These are phyloP conservation scores for Eupeodes corollae DNA, from an alignment of 1,140 invertebrate species.

Conservation along the genomic window DNA sequence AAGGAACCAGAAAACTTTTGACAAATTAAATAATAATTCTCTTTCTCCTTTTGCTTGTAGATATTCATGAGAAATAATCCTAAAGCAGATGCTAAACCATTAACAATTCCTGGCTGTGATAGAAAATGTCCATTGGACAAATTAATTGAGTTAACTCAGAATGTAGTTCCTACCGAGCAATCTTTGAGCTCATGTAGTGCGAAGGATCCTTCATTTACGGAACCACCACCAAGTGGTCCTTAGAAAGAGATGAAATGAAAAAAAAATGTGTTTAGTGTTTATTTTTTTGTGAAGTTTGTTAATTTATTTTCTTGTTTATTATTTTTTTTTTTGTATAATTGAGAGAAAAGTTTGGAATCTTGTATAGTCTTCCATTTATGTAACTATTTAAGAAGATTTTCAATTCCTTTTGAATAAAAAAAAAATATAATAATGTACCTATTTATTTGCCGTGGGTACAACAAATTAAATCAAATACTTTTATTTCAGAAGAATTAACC, in stretches of 20 bases:
- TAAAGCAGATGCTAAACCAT: slow-evolving; percentile 36
- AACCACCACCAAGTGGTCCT: slow-evolving; percentile 41
- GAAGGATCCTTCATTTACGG: slow-evolving; percentile 41
- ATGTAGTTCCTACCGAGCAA: slow-evolving; percentile 42
- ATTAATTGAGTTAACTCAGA: slow-evolving; percentile 41
- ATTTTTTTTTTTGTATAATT: too few relatives aligned
- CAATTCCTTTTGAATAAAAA: too few relatives aligned
- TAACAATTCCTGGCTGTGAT: slow-evolving; percentile 51
- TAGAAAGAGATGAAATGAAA: slow-evolving; percentile 13
- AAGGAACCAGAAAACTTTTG: slow-evolving; percentile 19
- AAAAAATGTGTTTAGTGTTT: too few relatives aligned
- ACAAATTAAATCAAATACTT: too few relatives aligned
- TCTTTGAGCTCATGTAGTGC: slow-evolving; percentile 46
- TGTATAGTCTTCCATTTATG: too few relatives aligned
- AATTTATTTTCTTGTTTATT: too few relatives aligned
- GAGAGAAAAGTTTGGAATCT: too few relatives aligned
- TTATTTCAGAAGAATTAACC: too few relatives aligned
- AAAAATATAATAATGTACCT: too few relatives aligned
- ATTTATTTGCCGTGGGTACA: too few relatives aligned
- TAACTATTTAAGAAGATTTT: too few relatives aligned
- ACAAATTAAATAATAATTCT: slow-evolving; percentile 6
- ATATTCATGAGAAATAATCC: slow-evolving; percentile 51
- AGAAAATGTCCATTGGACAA: slow-evolving; percentile 46
- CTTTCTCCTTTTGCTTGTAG: slow-evolving; percentile 27
- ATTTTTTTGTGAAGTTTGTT: too few relatives aligned